Base-by-base conservation (phyloP, 1,140 invertebrate species). In the Adelges cooleyi region DNA sequence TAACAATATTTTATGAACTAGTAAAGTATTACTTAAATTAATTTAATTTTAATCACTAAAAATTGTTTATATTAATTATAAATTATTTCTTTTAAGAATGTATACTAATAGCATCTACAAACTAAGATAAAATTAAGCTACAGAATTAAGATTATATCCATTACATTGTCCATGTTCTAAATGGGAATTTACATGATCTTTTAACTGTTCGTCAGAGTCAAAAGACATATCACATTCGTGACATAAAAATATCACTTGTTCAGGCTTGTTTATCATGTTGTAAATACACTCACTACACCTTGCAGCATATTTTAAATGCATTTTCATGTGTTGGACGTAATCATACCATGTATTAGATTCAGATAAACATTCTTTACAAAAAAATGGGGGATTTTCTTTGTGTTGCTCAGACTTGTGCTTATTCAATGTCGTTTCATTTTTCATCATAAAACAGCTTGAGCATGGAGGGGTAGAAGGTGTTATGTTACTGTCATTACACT, bases 281-380 rank as follows among this genome's bases (percentile, higher is more conserved):
- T 62, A 62, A n/a, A 62, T n/a, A 62, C 56, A 62, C 9, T 62
- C 42, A 62, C 42, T 48, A 46, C 56, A 62, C 46, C 27, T 62
- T 46, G 42, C 10, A 29, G 42, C 56, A 62, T 22, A 46, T 22
- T 20, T 62, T 9, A 62, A 62, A 62, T 62, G 56, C 56, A 62
- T 62, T 62, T 62, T 62, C 56, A 62, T 62, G n/a, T 62, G 56
- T 23, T 48, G 42, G 15, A 62, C 56, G 33, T 62, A 62, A 1
- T 48, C 15, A 48, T 62, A 62, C 56, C 56, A 62, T 20, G 40
- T 29, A 22, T 46, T 18, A 1, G 11, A 48, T 62, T 62, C 40
- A 1, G 15, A 48, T 2, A n/a, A 62, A 62, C 56, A 62, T 29
- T 62, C 56, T 48, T 62, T 62, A 13, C 56, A 62, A 48, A 33